Conservation (phyloP, 1,140 invertebrate genomes). For the Psix sp. region DNA sequence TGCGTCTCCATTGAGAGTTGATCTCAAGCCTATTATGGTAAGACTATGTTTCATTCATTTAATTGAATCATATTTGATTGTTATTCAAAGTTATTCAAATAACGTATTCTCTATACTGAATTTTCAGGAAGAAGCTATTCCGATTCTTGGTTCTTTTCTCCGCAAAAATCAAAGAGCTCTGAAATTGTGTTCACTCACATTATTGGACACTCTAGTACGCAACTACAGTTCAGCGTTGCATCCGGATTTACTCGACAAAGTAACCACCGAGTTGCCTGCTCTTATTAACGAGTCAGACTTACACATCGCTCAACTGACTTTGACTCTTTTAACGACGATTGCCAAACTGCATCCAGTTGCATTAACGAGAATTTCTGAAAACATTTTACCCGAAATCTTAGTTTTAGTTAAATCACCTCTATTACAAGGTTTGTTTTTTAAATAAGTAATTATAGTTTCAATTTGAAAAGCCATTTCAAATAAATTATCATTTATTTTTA, state of each 20-base stretch:
- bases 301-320: slow-evolving; percentile 94
- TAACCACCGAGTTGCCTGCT: slow-evolving; percentile 90
- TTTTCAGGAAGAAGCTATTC: slow-evolving; percentile 88
- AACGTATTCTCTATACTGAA: slow-evolving; percentile 1
- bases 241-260: slow-evolving; percentile 84
- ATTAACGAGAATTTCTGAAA: slow-evolving; percentile 81
- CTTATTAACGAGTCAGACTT: slow-evolving; percentile 95
- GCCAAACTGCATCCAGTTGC: slow-evolving; percentile 83
- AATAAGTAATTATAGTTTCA: slow-evolving; percentile 17
- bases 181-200: slow-evolving; percentile 92
- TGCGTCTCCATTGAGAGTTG: slow-evolving; percentile 90
- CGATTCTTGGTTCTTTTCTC: slow-evolving; percentile 94
- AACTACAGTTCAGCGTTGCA: slow-evolving; percentile 87
- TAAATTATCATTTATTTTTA: too few relatives aligned
- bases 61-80: slow-evolving; percentile 10
- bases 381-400: slow-evolving; percentile 90
- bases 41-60: background rate
- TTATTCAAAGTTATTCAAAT: background rate
- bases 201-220: slow-evolving; percentile 92
- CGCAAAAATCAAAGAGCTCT: slow-evolving; percentile 97
- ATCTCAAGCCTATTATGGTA: slow-evolving; percentile 90
- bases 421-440: slow-evolving; percentile 81
- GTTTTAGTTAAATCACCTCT: slow-evolving; percentile 93
- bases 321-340: slow-evolving; percentile 87
- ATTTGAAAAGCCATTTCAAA: too few relatives aligned